Percentiles rank a stretch among this genome's conserved stretches.
phyloP scores from a whole-genome alignment of 2,113 vertebrate species.

The Cebidichthys violaceus region DNA sequence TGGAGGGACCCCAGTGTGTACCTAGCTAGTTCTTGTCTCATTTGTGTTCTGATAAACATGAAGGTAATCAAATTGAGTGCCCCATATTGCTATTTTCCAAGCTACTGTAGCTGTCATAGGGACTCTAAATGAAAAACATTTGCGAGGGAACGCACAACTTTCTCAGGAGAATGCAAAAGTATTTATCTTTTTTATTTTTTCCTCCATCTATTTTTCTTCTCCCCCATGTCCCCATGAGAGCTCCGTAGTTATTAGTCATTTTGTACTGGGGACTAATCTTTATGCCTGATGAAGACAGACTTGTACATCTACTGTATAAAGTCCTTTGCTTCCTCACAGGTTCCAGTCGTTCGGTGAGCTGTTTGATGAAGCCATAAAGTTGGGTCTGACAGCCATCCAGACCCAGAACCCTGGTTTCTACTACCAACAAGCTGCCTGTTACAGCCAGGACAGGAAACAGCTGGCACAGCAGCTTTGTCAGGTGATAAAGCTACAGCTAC shows the following conservation, averaged over 20 bases:
- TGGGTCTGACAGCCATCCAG: conserved; percentile 97
- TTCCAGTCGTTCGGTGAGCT: conserved; percentile 98
- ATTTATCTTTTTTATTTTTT: background rate
- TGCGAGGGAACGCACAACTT: background rate
- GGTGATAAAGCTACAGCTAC: conserved; percentile 73
- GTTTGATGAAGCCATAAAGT: conserved; percentile 98
- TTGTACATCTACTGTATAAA: too few species aligned
- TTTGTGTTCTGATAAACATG: background rate
- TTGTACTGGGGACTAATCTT: background rate
- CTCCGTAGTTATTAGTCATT: background rate
- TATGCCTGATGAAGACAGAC: background rate
- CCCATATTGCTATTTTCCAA: background rate
- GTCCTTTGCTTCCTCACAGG: conserved; percentile 71
- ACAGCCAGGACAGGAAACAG: conserved; percentile 95
- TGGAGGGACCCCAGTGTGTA: background rate
- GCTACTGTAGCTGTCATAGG: background rate
- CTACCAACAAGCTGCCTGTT: conserved; percentile 97
- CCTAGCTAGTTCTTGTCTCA: background rate
- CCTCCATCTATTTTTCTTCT: background rate
- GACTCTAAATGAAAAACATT: background rate
- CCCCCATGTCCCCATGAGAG: background rate
- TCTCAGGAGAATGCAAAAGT: background rate
- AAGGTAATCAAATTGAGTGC: background rate
- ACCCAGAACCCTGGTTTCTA: conserved; percentile 99
- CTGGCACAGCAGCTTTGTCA: conserved; percentile 89